These are phyloP conservation scores for Callithrix jacchus DNA, from an alignment of 2,113 vertebrate genomes.

Conservation along the genomic window DNA sequence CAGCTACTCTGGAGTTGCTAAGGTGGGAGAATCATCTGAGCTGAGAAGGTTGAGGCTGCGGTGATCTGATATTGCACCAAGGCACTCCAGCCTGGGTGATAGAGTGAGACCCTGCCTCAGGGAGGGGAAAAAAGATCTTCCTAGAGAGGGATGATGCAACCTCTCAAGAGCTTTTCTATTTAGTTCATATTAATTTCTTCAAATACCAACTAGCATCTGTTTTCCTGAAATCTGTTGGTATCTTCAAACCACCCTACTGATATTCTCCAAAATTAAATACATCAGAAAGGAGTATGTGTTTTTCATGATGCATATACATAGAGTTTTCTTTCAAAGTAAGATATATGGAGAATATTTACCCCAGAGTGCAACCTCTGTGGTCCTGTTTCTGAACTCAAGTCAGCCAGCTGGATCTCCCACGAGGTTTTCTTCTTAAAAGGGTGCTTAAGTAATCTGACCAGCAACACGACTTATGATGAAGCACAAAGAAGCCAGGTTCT, in stretches of 20 bases:
- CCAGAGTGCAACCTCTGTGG: slow-evolving; percentile 94
- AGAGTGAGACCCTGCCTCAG: too few species aligned
- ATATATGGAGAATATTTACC: slow-evolving; percentile 82
- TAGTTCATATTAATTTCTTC: slow-evolving; percentile 33
- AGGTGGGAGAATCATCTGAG: too few species aligned
- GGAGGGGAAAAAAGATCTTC: background rate
- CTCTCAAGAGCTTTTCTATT: slow-evolving; percentile 11
- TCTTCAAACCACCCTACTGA: background rate
- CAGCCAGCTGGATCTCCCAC: slow-evolving; percentile 80
- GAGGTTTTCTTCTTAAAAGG: slow-evolving; percentile 80
- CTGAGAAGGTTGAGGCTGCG: too few species aligned
- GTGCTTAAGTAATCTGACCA: slow-evolving; percentile 80
- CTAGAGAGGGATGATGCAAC: background rate
- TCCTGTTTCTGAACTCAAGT: slow-evolving; percentile 86
- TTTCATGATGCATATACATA: slow-evolving; percentile 21
- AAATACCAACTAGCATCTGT: background rate
- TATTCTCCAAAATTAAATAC: slow-evolving; percentile 41
- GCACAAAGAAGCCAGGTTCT: slow-evolving; percentile 88
- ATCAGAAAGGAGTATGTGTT: slow-evolving; percentile 21
- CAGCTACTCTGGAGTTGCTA: too few species aligned
- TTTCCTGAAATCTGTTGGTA: background rate
- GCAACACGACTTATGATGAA: slow-evolving; percentile 83
- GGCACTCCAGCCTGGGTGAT: too few species aligned
- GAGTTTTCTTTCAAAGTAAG: slow-evolving; percentile 20
- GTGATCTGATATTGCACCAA: too few species aligned